Conservation (phyloP, 2,888 invertebrate genomes). For the Hirtodrosophila confusa region DNA sequence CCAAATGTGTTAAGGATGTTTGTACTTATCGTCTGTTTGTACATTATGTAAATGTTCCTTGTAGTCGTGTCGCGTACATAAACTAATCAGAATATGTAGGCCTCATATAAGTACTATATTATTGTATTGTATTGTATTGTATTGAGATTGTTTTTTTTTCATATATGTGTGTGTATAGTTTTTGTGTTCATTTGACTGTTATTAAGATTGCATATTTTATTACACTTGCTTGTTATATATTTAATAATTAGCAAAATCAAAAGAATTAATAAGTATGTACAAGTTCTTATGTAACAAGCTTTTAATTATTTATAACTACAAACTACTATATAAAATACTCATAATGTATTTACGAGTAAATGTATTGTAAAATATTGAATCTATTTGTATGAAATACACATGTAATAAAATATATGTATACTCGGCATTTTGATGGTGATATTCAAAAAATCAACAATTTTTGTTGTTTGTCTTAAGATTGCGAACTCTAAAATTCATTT, state of each 20-base stretch:
- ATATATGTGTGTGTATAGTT: conserved; percentile 75
- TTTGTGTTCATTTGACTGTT: conserved; percentile 59
- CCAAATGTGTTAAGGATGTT: conserved; percentile 38
- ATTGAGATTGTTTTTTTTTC: conserved; percentile 52
- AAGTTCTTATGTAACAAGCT: conserved; percentile 61
- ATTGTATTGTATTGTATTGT: conserved; percentile 21
- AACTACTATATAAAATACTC: conserved; percentile 48
- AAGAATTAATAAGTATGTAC: conserved; percentile 34
- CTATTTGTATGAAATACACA: conserved; percentile 79
- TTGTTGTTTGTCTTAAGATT: background rate
- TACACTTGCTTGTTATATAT: conserved; percentile 71
- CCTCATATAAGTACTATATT: conserved; percentile 36
- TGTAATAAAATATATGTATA: conserved; percentile 60
- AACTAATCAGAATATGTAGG: conserved; percentile 60
- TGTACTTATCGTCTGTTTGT: conserved; percentile 66
- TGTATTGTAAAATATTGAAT: conserved; percentile 79
- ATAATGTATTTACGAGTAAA: conserved; percentile 60
- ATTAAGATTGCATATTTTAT: conserved; percentile 59
- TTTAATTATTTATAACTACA: conserved; percentile 60
- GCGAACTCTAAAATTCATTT: no score
- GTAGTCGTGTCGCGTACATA: conserved; percentile 45
- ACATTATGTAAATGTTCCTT: conserved; percentile 81
- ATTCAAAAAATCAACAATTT: conserved; percentile 25
- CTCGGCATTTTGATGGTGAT: conserved; percentile 51
- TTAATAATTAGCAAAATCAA: conserved; percentile 59